Evolutionary conservation across 2,113 vertebrate genomes (phyloP), one percentile per base, ranked within the genome.

Genomic region (Aptenodytes patagonicus): DNA sequence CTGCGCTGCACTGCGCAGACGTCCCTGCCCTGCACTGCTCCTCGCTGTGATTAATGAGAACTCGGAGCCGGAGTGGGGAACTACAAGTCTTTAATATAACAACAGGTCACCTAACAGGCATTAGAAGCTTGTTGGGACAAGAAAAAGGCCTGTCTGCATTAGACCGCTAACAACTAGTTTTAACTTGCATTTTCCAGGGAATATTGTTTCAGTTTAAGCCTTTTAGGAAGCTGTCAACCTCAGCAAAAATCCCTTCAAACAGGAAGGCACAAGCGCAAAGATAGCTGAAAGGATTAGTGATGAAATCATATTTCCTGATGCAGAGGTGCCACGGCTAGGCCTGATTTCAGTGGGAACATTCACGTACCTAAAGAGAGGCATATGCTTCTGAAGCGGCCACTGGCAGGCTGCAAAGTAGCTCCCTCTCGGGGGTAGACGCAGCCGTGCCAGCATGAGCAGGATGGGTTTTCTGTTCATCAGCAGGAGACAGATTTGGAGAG

Each of bases 1-100:
- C 73, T 18, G 3, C 18, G 1, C 19, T 10, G 44, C 10, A 6
- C 28, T 0, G 2, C 5, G 0, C 31, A 1, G 32, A 8, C 57
- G 42, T 6, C 70, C n/a, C 7, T 61, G 58, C 47, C 47, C 42
- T 21, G 18, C 58, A 3, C 32, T 5, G 31, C 21, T 36, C 38
- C 72, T 60, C 5, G 0, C 51, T 24, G 9, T 8, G 28, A 32
- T 28, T 38, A 38, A 40, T 16, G 31, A 49, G 44, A 38, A 28
- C 32, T 49, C 6, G 0, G 55, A 80, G 73, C 21, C 3, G 0
- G 21, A 26, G 17, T 12, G 6, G 44, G 24, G 26, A 79, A 24
- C 72, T 44, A 31, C 44, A 25, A 16, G n/a, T 31, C 75, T 76
- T 58, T 34, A 20, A 11, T 26, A 7, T 10, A 58, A 28, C 29